phyloP scores from a whole-genome alignment of 2,888 invertebrate species.

The Cataglyphis livida region DNA sequence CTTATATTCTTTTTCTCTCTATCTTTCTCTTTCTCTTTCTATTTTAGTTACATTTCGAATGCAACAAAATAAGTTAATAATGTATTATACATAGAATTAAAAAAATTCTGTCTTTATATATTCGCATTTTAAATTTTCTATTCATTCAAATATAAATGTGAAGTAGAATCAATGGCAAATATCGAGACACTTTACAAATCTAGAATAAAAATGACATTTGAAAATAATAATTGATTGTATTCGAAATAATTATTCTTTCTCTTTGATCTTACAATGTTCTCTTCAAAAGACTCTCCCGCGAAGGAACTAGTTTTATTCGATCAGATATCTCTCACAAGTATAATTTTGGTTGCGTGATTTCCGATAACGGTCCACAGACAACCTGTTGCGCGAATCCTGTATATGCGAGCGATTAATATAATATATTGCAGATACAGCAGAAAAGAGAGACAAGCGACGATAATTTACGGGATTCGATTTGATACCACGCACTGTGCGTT shows the following conservation, averaged over 20 bases:
- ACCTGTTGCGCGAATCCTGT: conserved; percentile 33
- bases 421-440: conserved; percentile 33
- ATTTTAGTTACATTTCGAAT: not conserved
- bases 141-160: no score
- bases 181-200: no score
- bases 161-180: no score
- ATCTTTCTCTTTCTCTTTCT: no score
- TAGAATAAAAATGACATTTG: not conserved
- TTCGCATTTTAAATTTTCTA: no score
- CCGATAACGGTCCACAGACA: conserved; percentile 51
- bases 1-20: not conserved
- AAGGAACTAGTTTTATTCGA: conserved; percentile 31
- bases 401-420: not conserved
- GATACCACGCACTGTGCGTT: not conserved
- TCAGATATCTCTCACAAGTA: conserved; percentile 23
- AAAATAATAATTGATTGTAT: not conserved
- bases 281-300: not conserved
- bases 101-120: no score
- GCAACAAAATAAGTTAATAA: not conserved
- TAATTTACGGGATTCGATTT: conserved; percentile 35
- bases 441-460: not conserved
- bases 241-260: not conserved
- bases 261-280: not conserved
- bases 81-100: no score
- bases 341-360: conserved; percentile 54